Percentiles rank a stretch among this genome's conserved stretches.
Evolutionary conservation across 2,888 invertebrate species (phyloP).

Genomic region (Noctua pronuba): DNA sequence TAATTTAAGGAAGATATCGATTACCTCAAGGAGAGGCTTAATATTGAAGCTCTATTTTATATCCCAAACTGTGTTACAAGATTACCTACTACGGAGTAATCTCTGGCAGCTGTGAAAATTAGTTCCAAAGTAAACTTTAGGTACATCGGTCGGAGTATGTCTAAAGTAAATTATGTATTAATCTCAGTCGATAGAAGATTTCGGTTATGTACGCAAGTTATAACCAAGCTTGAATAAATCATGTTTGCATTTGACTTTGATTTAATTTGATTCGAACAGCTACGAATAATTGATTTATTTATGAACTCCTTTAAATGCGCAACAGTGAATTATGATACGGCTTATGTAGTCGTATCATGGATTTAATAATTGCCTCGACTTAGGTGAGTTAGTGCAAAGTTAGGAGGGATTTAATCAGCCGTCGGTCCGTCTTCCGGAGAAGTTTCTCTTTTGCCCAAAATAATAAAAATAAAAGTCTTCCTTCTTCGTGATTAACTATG

Average conservation of each 20-base stretch:
- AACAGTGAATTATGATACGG: slow-evolving; percentile 52
- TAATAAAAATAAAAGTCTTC: slow-evolving; percentile 46
- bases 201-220: slow-evolving; percentile 48
- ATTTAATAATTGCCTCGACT: slow-evolving; percentile 53
- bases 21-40: slow-evolving; percentile 42
- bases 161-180: slow-evolving; percentile 67
- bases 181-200: slow-evolving; percentile 62
- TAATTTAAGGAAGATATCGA: slow-evolving; percentile 44
- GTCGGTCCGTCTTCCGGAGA: slow-evolving; percentile 41
- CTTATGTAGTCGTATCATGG: slow-evolving; percentile 45
- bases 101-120: slow-evolving; percentile 70
- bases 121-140: slow-evolving; percentile 69
- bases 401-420: slow-evolving; percentile 54
- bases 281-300: slow-evolving; percentile 51
- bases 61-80: slow-evolving; percentile 51
- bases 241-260: slow-evolving; percentile 58
- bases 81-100: slow-evolving; percentile 63
- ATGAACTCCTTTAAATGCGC: slow-evolving; percentile 33
- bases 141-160: slow-evolving; percentile 54
- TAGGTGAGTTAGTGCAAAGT: slow-evolving; percentile 46
- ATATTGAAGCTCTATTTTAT: slow-evolving; percentile 51
- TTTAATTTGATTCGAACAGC: slow-evolving; percentile 50
- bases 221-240: slow-evolving; percentile 58
- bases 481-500: slow-evolving; percentile 47
- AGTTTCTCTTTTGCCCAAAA: slow-evolving; percentile 45